Evolutionary conservation across 1,140 invertebrate genomes (phyloP), one percentile per base, ranked within the genome.

Genomic region (Ephestia elutella): DNA sequence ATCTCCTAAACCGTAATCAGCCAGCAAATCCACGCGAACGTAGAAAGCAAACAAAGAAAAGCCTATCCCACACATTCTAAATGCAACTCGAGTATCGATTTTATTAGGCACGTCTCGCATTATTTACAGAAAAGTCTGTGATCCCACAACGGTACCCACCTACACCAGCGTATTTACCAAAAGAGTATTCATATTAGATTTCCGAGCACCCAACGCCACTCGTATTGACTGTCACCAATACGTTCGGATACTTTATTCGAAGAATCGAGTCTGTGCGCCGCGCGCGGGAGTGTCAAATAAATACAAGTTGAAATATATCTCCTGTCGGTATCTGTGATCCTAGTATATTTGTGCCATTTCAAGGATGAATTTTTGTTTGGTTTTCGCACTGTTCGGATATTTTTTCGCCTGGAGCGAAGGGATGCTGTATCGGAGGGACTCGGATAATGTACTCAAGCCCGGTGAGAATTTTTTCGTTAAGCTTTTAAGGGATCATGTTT

Each of bases 181-280:
- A 86, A 79, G 62, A 73, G 79, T 80, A 85, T 87, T 82, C 84
- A 85, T 84, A 87, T 87, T 87, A 85, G 81, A 85, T 87, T 87
- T 79, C 77, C 80, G 69, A 76, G 75, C 75, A 76, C 69, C 71
- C 73, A 82, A 76, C 73, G 78, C 72, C 78, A 75, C 73, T 44
- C 72, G 80, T 80, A 83, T 81, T 74, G 74, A 80, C 76, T 81
- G 80, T 83, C 81, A 71, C 78, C 79, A 66, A 83, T 82, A 83
- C 77, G 71, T 78, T 81, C 75, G 69, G 50, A 83, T 82, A 85
- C 78, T 83, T 83, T 87, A 87, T 86, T 73, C 71, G 77, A 71
- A 72, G 67, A 71, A 75, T 80, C 77, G 60, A 53, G 50, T 53
- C 70, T 65, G 70, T 65, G 59, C 73, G 80, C 77, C 73, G 75